Evolutionary conservation across 2,113 vertebrate species (phyloP), one percentile per base, ranked within the genome.

Genomic region (Emydura subglobosa): DNA sequence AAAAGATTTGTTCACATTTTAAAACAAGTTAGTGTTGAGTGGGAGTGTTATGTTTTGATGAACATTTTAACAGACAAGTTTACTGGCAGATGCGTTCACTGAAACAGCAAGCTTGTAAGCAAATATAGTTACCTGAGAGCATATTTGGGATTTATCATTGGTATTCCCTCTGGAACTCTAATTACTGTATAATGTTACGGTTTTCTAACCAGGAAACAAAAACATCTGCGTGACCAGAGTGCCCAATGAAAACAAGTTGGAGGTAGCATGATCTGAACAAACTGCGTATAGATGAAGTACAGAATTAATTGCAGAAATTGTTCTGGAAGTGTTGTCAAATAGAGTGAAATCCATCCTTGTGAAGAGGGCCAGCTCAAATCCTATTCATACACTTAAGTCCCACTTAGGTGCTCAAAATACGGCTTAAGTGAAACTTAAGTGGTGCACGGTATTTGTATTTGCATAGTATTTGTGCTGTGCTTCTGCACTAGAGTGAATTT

Each of bases 101-200:
- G 24, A 68, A 84, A 0, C 14, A 82, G 7, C 1, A 22, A 82
- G 59, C 29, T 31, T 0, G 7, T 3, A 34, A 0, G 0, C 5
- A 7, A 27, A 25, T 2, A 34, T 42, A 27, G 14, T 29, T 12
- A 2, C 6, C 1, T 6, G 59, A 25, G 61, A 42, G 74, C 65
- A 17, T 12, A 7, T 25, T 21, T 29, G 19, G 78, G 91, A 31
- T 53, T 34, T 22, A 0, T 3, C 49, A 5, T 2, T 55, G 89
- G 29, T 72, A 4, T 14, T 61, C 59, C 42, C 4, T 22, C 11
- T 65, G 78, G 11, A 50, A 68, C 13, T n/a, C 11, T 6, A 5
- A 14, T 0, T 29, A 19, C 47, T 47, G 8, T 47, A 47, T 3
- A 79, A 31, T 19, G 5, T 22, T 44, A 1, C 0, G 0, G 39